A percentile compares a stretch with the other conserved stretches of the same genome.
These are phyloP conservation scores for Agriopis marginaria DNA, from an alignment of 2,888 invertebrate genomes.

Conservation along the genomic window DNA sequence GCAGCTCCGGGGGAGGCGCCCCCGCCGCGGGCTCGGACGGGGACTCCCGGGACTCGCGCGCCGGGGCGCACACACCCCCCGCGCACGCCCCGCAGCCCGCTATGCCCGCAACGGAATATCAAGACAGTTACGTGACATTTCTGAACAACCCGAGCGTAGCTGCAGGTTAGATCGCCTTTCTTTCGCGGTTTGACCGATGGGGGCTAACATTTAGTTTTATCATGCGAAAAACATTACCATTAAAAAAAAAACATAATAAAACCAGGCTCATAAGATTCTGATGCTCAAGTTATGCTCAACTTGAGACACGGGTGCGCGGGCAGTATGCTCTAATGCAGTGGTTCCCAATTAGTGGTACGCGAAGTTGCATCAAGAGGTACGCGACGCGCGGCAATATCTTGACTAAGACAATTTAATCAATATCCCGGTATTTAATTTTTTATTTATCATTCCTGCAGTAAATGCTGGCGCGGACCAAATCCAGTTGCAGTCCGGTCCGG, in stretches of 20 bases:
- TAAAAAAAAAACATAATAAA: not conserved
- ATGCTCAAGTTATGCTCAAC: no score
- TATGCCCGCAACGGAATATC: constrained; percentile 84
- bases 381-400: no score
- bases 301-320: no score
- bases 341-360: no score
- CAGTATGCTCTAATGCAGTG: no score
- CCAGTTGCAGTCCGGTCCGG: no score
- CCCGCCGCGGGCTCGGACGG: constrained; percentile 66
- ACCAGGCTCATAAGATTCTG: not conserved
- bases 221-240: not conserved
- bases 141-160: constrained; percentile 85
- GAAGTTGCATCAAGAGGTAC: no score
- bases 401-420: no score
- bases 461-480: no score
- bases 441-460: no score
- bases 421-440: no score
- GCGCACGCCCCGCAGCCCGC: constrained; percentile 51
- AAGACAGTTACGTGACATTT: constrained; percentile 89
- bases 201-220: constrained; percentile 25
- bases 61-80: constrained; percentile 90
- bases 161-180: constrained; percentile 58
- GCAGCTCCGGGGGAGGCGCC: constrained; percentile 43
- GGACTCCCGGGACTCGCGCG: constrained; percentile 81
- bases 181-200: constrained; percentile 32